These are phyloP conservation scores for Chlorodrepanis virens DNA, from an alignment of 2,113 vertebrate genomes.

Conservation along the genomic window DNA sequence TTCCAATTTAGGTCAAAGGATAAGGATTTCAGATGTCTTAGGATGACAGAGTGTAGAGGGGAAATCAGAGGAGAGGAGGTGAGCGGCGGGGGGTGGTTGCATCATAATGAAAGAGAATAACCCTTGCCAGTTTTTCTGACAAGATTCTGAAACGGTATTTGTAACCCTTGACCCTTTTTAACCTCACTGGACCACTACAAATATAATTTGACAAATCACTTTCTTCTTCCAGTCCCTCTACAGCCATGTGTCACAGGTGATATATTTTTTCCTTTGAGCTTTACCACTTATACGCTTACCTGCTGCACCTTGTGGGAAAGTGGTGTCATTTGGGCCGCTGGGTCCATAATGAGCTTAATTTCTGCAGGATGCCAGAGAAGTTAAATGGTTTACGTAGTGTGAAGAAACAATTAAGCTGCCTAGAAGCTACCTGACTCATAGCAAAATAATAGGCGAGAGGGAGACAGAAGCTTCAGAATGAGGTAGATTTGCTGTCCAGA, in stretches of 20 bases:
- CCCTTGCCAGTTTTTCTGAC: neutral
- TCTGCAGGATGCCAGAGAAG: slow-evolving; percentile 14
- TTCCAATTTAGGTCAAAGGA: neutral
- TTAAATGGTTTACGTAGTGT: slow-evolving; percentile 53
- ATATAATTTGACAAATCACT: neutral
- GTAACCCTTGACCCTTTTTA: neutral
- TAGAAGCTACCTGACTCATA: neutral
- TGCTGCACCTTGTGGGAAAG: neutral
- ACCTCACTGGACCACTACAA: neutral
- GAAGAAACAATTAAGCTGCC: slow-evolving; percentile 45
- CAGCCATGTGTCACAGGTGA: neutral
- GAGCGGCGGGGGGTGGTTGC: neutral
- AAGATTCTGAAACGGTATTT: neutral
- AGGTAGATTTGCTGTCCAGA: neutral
- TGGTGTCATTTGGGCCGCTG: slow-evolving; percentile 16
- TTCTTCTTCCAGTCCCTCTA: neutral
- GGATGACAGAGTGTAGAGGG: neutral
- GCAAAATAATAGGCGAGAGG: slow-evolving; percentile 23
- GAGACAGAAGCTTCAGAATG: neutral
- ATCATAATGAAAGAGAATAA: neutral
- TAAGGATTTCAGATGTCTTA: neutral
- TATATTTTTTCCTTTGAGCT: neutral
- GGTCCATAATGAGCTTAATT: slow-evolving; percentile 34
- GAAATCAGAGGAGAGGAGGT: neutral
- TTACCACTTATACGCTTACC: neutral